Percentiles rank a stretch among this genome's conserved stretches.
These are phyloP conservation scores for Sebastes hubbsi DNA, from an alignment of 2,797 vertebrate genomes.

Conservation along the genomic window DNA sequence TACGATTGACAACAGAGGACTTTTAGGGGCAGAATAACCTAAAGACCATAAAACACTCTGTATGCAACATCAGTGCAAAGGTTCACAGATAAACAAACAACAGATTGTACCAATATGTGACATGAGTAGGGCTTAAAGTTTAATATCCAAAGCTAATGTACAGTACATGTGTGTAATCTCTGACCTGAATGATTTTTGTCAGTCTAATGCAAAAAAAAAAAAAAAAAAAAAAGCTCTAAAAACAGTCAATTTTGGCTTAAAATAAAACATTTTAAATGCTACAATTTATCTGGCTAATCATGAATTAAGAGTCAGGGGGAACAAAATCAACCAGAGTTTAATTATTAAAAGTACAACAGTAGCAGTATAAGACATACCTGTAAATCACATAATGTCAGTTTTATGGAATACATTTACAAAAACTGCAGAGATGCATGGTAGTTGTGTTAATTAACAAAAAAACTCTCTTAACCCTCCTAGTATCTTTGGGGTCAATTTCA, in stretches of 20 bases:
- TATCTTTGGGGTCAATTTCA: not conserved
- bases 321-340: constrained; percentile 6
- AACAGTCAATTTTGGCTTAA: not conserved
- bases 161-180: not conserved
- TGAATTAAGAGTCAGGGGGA: not conserved
- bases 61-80: not conserved
- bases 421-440: constrained; percentile 6
- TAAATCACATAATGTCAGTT: not conserved
- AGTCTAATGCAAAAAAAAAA: not conserved
- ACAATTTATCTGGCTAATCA: not conserved
- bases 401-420: not conserved
- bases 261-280: not conserved
- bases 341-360: constrained; percentile 23
- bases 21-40: not conserved
- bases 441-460: constrained; percentile 24
- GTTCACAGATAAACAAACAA: not conserved
- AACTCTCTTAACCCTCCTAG: not conserved
- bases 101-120: not conserved
- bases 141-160: not conserved
- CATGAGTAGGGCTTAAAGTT: not conserved
- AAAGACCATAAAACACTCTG: not conserved
- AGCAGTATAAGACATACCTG: not conserved
- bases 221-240: not conserved
- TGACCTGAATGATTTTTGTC: not conserved
- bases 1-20: not conserved